Evolutionary conservation across 2,888 invertebrate genomes (phyloP).

Genomic region (Tiliacea aurago): DNA sequence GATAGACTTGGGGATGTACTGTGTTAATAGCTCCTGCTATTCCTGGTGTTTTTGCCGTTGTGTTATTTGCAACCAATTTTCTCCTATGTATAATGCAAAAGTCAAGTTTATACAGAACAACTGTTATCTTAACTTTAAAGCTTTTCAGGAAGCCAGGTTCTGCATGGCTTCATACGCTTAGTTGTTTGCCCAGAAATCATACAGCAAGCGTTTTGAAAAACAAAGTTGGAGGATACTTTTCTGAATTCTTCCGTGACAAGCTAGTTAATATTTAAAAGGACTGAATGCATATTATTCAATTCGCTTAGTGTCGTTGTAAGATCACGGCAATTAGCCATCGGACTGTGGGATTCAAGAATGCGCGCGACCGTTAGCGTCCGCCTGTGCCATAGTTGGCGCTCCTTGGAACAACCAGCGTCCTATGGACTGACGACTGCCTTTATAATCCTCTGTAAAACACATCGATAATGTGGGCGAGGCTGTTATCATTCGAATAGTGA

Average conservation of each 20-base stretch:
- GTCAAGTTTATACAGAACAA: constrained; percentile 5
- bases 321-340: constrained; percentile 84
- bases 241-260: neutral
- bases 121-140: neutral
- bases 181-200: neutral
- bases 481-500: constrained; percentile 41
- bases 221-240: constrained; percentile 16
- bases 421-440: constrained; percentile 42
- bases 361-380: constrained; percentile 88
- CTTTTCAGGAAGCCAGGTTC: neutral
- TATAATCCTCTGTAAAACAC: constrained; percentile 37
- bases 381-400: constrained; percentile 82
- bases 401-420: constrained; percentile 66
- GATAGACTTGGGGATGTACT: constrained; percentile 20
- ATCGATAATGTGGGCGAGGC: constrained; percentile 50
- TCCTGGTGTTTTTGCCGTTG: neutral
- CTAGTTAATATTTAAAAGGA: constrained; percentile 44
- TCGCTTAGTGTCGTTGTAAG: constrained; percentile 68
- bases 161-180: neutral
- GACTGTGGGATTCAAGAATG: constrained; percentile 78
- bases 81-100: neutral
- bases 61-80: neutral
- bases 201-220: neutral
- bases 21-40: neutral
- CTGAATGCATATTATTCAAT: constrained; percentile 48